Evolutionary conservation across 1,140 invertebrate species (phyloP), one percentile per base, ranked within the genome.

Genomic region (Drosophila seguyi): DNA sequence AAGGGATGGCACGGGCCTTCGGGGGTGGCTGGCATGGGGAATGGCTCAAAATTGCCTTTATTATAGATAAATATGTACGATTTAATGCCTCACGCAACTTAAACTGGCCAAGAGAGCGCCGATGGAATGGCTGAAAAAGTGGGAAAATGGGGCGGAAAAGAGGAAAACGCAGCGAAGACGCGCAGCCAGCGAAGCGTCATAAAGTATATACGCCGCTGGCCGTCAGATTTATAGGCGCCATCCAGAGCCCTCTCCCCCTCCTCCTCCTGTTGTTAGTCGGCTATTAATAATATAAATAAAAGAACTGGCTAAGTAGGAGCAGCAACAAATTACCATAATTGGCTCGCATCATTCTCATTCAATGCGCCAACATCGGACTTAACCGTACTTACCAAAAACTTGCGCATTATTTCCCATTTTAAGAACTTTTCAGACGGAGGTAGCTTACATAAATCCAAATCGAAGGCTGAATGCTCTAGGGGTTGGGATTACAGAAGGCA

Each of bases 41-140:
- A 79, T 74, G 69, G 45, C 69, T 87, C 77, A 58, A 88, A 87
- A 88, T 87, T 87, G 83, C 83, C 84, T 82, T 88, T 87, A 87
- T 87, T 87, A 88, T 88, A 87, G 83, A 87, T 87, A 87, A 87
- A 88, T 87, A 88, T 84, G 76, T 71, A 59, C 84, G 76, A 88
- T 88, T 88, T 82, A 73, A 61, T 84, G 75, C 75, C 75, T 52
- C 83, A 87, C 83, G 83, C 84, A 88, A 87, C 79, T 79, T 87
- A 48, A 41, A 56, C 58, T 75, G 58, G 42, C 75, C 81, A 65
- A 55, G 76, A 53, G 60, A 52, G 53, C 29, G 36, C 14, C 39
- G 34, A 38, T 34, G 52, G 42, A 60, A 39, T 25, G 44, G 31
- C 0, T 25, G 31, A 3, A 74, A 47, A 47, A 61, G 42, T 42